Evolutionary conservation across 2,797 vertebrate genomes (phyloP).

Genomic region (Esox lucius): DNA sequence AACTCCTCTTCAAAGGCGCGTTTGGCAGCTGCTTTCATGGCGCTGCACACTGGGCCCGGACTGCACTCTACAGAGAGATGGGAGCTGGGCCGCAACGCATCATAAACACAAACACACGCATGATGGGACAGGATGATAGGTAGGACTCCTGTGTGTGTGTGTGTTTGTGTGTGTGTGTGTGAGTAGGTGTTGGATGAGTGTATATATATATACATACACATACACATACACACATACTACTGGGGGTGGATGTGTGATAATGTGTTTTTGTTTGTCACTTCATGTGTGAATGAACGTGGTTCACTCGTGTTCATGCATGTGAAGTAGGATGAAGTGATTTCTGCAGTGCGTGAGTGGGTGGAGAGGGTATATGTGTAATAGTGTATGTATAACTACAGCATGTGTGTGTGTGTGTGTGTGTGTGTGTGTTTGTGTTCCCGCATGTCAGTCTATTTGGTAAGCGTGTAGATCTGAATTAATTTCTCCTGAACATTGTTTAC

Average conservation of each 20-base stretch:
- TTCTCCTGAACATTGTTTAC: slow-evolving; percentile 4
- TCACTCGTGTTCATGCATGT: not conserved
- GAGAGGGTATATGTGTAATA: not conserved
- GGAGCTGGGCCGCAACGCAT: slow-evolving; percentile 4
- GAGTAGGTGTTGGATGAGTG: not conserved
- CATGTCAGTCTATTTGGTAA: not conserved
- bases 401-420: not conserved
- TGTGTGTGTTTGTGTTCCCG: not conserved
- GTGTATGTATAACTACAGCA: not conserved
- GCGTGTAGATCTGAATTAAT: slow-evolving; percentile 1
- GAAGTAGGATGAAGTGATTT: not conserved
- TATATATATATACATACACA: slow-evolving; percentile 1
- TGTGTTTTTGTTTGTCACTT: not conserved
- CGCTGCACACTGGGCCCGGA: slow-evolving; percentile 38
- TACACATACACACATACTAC: too few relatives aligned
- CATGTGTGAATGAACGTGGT: not conserved
- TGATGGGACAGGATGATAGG: not conserved
- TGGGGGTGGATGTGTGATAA: not conserved
- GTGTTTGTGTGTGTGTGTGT: slow-evolving; percentile 9
- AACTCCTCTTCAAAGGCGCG: slow-evolving; percentile 58
- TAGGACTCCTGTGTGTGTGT: not conserved
- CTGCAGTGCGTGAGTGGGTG: slow-evolving; percentile 4
- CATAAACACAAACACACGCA: slow-evolving; percentile 19
- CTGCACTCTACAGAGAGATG: slow-evolving; percentile 28
- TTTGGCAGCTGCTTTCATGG: slow-evolving; percentile 53